Conservation (phyloP, 30 jellyfish, hydroid and myxozoan species). For the Pelagia noctiluca region DNA sequence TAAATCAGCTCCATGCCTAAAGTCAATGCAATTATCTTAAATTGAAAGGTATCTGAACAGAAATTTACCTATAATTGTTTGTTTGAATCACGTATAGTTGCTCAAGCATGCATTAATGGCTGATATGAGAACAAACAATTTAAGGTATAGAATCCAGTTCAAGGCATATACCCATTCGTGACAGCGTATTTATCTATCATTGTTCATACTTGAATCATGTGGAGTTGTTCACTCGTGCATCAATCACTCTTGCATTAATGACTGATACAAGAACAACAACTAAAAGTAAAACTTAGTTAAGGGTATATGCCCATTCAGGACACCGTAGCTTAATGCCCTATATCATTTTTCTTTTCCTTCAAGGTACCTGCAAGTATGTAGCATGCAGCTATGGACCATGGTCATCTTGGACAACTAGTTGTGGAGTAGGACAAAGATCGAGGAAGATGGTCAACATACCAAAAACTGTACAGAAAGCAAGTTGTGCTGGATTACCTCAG, state of each 20-base stretch:
- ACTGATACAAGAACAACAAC: too few relatives aligned
- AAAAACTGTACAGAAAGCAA: constrained; percentile 43
- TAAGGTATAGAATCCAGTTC: too few relatives aligned
- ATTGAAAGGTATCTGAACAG: too few relatives aligned
- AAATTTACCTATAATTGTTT: too few relatives aligned
- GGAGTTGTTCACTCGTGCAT: not conserved
- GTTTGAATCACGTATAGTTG: too few relatives aligned
- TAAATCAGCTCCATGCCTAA: not conserved
- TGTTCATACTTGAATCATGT: not conserved
- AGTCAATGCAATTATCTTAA: not conserved
- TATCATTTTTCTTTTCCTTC: not conserved
- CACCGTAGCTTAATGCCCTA: too few relatives aligned
- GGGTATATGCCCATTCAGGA: too few relatives aligned
- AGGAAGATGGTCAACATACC: constrained; percentile 44
- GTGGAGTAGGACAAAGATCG: constrained; percentile 71
- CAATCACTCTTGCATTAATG: too few relatives aligned
- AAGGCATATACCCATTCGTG: not conserved
- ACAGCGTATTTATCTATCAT: not conserved
- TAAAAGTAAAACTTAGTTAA: too few relatives aligned
- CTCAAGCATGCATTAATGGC: too few relatives aligned
- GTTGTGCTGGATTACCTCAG: constrained; percentile 66
- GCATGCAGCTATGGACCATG: constrained; percentile 77
- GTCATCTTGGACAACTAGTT: constrained; percentile 80
- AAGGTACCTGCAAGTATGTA: constrained; percentile 72
- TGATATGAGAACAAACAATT: too few relatives aligned